Conservation (phyloP, 2,797 vertebrate genomes). For the Acipenser oxyrinchus region DNA sequence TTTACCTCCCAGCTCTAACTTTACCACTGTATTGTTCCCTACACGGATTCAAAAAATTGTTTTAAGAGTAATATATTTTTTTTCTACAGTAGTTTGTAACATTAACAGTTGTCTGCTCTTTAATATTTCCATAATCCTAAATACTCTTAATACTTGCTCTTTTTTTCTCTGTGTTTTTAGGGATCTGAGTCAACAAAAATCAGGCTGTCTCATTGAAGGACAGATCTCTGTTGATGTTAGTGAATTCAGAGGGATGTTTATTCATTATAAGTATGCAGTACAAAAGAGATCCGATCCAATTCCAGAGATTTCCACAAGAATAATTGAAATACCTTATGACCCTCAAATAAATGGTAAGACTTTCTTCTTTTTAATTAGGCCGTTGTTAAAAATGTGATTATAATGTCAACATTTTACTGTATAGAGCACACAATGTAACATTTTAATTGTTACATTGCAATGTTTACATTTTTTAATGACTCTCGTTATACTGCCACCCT, state of each 20-base stretch:
- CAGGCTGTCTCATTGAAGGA: conserved; percentile 42
- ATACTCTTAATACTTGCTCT: not conserved
- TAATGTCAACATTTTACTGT: too few species aligned
- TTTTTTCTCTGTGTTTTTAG: conserved; percentile 23
- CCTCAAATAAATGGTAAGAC: conserved; percentile 30
- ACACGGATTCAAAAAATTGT: not conserved
- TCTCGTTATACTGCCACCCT: too few species aligned
- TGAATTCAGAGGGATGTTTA: fast-evolving
- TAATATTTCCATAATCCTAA: too few species aligned
- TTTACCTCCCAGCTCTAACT: not conserved
- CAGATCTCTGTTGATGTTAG: conserved; percentile 22
- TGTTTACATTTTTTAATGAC: too few species aligned
- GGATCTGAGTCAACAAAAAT: not conserved
- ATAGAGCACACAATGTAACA: too few species aligned
- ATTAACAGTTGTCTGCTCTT: too few species aligned
- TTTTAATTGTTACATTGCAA: too few species aligned
- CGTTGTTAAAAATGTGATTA: too few species aligned
- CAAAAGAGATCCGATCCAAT: not conserved
- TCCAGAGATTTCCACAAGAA: not conserved
- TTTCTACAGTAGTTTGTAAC: too few species aligned
- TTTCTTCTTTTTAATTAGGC: too few species aligned
- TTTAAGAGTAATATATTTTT: not conserved
- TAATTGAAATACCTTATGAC: fast-evolving
- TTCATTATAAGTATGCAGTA: conserved; percentile 28
- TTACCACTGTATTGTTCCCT: not conserved